Evolutionary conservation across 2,797 vertebrate species (phyloP).

Genomic region (Sebastes vulpes): DNA sequence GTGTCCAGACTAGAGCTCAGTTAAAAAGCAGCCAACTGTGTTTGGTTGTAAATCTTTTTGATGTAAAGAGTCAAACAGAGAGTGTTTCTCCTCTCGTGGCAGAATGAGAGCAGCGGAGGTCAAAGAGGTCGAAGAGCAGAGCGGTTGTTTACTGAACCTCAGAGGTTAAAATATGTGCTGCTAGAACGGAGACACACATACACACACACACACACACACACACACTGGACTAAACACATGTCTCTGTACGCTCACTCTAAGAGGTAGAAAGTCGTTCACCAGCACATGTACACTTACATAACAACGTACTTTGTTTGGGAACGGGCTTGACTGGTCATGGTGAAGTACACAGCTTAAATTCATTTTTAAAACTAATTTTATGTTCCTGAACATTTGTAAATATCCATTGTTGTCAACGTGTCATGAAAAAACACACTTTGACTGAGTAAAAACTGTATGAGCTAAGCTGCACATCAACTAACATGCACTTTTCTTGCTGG

Average conservation of each 20-base stretch:
- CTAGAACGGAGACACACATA: conserved; percentile 17
- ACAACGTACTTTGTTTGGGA: not conserved
- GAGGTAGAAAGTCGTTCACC: not conserved
- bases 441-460: not conserved
- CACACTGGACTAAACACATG: conserved; percentile 8
- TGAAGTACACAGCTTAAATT: not conserved
- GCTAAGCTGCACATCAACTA: not conserved
- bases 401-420: not conserved
- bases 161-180: conserved; percentile 42
- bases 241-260: not conserved
- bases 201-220: conserved; percentile 5
- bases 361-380: not conserved
- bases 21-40: not conserved
- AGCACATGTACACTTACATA: not conserved
- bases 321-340: not conserved
- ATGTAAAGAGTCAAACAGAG: not conserved
- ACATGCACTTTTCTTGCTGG: not conserved
- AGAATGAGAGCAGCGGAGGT: not conserved
- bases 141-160: conserved; percentile 29
- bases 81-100: not conserved
- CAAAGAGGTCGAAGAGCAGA: not conserved
- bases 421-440: not conserved
- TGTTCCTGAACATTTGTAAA: not conserved
- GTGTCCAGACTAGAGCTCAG: not conserved
- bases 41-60: conserved; percentile 30